A percentile compares a stretch with the other conserved stretches of the same genome.
Evolutionary conservation across 2,888 invertebrate genomes (phyloP).

Genomic region (Drosophila stalkeri): DNA sequence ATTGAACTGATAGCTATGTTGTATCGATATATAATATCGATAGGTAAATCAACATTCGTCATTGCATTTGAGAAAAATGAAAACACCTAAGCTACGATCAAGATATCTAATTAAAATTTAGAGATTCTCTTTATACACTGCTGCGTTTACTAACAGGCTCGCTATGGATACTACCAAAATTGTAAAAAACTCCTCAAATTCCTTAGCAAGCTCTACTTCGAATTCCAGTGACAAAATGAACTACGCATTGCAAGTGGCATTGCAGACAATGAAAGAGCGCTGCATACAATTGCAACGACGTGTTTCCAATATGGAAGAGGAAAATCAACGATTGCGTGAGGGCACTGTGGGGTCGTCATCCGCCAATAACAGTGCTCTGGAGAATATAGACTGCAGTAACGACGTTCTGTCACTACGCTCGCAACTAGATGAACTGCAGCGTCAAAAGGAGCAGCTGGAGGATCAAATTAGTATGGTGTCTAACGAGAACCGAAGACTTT

Average conservation of each 20-base stretch:
- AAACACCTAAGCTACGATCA: constrained; percentile 37
- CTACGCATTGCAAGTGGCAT: constrained; percentile 88
- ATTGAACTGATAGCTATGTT: neutral
- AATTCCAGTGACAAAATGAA: constrained; percentile 59
- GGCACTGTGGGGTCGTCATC: constrained; percentile 6
- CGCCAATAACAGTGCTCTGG: neutral
- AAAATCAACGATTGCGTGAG: constrained; percentile 89
- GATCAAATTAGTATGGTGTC: constrained; percentile 93
- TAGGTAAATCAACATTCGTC: constrained; percentile 20
- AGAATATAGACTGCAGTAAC: constrained; percentile 16
- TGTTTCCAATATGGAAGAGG: constrained; percentile 90
- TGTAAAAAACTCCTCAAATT: constrained; percentile 16
- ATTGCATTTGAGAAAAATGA: constrained; percentile 35
- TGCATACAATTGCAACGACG: constrained; percentile 91
- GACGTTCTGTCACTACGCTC: constrained; percentile 86
- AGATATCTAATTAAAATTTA: constrained; percentile 17
- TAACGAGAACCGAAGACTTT: constrained; percentile 92
- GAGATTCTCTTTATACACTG: constrained; percentile 3
- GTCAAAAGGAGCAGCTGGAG: constrained; percentile 91
- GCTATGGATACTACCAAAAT: constrained; percentile 48
- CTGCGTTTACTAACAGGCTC: neutral
- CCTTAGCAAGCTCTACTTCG: constrained; percentile 14
- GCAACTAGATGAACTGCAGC: constrained; percentile 89
- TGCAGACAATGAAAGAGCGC: constrained; percentile 93
- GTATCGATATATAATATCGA: constrained; percentile 38